Percentiles rank a stretch among this genome's conserved stretches.
Evolutionary conservation across 1,140 invertebrate species (phyloP).

Genomic region (Eupristina koningsbergeri): DNA sequence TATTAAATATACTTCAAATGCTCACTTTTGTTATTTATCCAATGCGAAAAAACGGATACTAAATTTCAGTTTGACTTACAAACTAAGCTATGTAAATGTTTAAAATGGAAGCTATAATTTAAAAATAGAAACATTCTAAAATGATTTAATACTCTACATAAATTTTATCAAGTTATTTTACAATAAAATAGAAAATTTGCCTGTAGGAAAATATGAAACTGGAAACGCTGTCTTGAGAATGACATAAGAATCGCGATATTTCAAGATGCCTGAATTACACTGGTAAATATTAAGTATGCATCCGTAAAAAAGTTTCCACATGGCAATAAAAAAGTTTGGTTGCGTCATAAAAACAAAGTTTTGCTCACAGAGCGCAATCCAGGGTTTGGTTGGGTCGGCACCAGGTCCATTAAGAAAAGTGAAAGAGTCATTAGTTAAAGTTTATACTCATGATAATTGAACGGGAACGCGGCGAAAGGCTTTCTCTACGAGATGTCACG

Average conservation of each 20-base stretch:
- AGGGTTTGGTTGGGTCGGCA: not conserved
- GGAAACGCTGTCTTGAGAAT: constrained; percentile 36
- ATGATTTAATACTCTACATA: not conserved
- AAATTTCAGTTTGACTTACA: no score
- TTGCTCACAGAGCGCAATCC: constrained; percentile 5
- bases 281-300: constrained; percentile 25
- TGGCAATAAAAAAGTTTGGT: constrained; percentile 28
- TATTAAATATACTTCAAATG: no score
- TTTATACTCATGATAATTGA: constrained; percentile 50
- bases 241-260: constrained; percentile 41
- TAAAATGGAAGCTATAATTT: no score
- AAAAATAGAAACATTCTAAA: no score
- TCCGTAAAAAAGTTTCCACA: constrained; percentile 27
- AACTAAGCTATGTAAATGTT: no score
- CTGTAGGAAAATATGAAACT: not conserved
- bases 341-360: constrained; percentile 34
- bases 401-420: constrained; percentile 33
- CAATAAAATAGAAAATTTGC: not conserved
- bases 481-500: constrained; percentile 26
- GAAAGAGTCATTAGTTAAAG: constrained; percentile 42
- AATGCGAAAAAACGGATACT: no score
- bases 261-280: not conserved
- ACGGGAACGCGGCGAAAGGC: not conserved
- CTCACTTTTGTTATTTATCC: no score
- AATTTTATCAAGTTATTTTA: not conserved